phyloP scores from a whole-genome alignment of 1,140 invertebrate species.

The Phocides pigmalion region DNA sequence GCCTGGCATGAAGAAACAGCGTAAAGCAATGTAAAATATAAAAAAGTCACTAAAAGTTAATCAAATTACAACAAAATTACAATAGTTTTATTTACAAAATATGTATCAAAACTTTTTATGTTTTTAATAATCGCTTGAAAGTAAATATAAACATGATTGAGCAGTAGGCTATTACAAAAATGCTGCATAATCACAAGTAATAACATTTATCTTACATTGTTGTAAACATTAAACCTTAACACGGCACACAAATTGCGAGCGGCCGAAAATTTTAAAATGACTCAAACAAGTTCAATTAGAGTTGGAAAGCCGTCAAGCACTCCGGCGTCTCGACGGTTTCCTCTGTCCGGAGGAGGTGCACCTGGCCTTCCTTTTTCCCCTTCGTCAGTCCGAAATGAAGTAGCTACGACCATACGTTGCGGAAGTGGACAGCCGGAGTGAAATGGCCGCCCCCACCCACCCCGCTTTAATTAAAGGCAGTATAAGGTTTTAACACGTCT shows the following conservation, averaged over 20 bases:
- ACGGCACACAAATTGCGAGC: background rate
- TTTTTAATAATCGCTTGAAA: no score
- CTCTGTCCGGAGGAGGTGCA: slow-evolving; percentile 25
- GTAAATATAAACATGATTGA: no score
- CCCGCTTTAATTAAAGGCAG: slow-evolving; percentile 76
- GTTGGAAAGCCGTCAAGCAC: slow-evolving; percentile 15
- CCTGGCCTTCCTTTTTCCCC: slow-evolving; percentile 26
- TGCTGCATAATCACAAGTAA: no score
- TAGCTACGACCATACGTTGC: slow-evolving; percentile 67
- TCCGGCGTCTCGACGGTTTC: slow-evolving; percentile 22
- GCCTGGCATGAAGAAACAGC: no score
- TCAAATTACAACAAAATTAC: no score
- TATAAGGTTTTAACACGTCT: slow-evolving; percentile 76
- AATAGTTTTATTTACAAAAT: no score
- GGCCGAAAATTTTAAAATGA: slow-evolving; percentile 21
- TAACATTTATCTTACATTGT: background rate
- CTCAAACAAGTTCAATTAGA: slow-evolving; percentile 25
- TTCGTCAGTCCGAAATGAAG: slow-evolving; percentile 64
- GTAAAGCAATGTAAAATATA: no score
- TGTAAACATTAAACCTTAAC: background rate
- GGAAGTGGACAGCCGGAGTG: slow-evolving; percentile 64
- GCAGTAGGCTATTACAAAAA: no score
- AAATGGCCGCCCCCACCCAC: slow-evolving; percentile 51
- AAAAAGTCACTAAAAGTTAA: no score
- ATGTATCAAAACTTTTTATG: no score